A percentile compares a stretch with the other conserved stretches of the same genome.
Conservation (phyloP, 2,113 vertebrate genomes). For the Noctilio leporinus region DNA sequence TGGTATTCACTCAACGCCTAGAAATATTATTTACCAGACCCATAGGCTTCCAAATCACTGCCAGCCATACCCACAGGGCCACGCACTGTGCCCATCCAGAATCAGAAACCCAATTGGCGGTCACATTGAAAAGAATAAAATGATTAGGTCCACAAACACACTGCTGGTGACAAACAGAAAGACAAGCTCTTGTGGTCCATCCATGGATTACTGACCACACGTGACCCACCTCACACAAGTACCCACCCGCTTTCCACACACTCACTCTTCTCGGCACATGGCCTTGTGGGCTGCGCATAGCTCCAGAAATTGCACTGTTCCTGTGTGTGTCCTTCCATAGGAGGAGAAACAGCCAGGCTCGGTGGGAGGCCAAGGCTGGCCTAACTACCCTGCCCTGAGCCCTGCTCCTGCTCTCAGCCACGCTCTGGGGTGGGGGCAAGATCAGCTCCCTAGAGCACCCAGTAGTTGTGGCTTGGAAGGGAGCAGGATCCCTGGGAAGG, state of each 20-base stretch:
- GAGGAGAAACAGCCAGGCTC: not conserved
- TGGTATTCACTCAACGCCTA: not conserved
- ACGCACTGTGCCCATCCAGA: too few relatives aligned
- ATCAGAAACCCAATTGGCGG: not conserved
- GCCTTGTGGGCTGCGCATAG: not conserved
- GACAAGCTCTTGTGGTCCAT: accelerated
- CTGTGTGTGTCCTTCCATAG: accelerated
- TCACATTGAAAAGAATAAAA: not conserved
- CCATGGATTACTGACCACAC: not conserved
- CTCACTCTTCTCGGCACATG: not conserved
- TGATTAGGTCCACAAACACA: not conserved
- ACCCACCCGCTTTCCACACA: not conserved
- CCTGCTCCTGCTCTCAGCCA: too few relatives aligned
- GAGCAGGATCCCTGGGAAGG: not conserved
- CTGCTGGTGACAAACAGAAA: not conserved
- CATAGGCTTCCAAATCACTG: not conserved
- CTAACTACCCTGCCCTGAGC: too few relatives aligned
- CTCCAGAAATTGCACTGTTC: not conserved
- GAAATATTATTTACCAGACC: not conserved
- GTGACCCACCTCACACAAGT: not conserved
- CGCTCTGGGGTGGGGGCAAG: not conserved
- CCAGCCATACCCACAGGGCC: not conserved
- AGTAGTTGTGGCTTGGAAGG: not conserved
- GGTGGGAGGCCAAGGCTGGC: not conserved
- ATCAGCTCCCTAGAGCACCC: not conserved